Evolutionary conservation across 2,113 vertebrate genomes (phyloP).

Genomic region (Ptychochromis oligacanthus): DNA sequence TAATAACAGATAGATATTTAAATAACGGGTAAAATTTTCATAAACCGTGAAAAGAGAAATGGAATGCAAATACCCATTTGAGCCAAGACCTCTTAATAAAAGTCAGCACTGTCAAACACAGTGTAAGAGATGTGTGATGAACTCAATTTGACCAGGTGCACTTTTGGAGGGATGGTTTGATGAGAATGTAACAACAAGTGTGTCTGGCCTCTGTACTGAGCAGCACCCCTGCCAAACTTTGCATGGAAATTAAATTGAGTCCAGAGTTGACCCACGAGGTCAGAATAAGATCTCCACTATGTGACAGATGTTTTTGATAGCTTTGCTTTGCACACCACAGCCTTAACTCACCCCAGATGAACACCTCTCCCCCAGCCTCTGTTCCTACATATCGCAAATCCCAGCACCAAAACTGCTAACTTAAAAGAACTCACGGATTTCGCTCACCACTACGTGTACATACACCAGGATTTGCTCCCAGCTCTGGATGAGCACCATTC

Average conservation of each 20-base stretch:
- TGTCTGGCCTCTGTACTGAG: slow-evolving; percentile 34
- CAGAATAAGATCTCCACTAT: slow-evolving; percentile 18
- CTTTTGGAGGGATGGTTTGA: slow-evolving; percentile 25
- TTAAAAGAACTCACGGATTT: background rate
- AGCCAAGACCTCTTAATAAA: slow-evolving; percentile 45
- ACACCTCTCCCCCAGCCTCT: slow-evolving; percentile 7
- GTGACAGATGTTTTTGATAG: slow-evolving; percentile 55
- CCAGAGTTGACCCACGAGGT: slow-evolving; percentile 32
- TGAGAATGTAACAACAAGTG: slow-evolving; percentile 35
- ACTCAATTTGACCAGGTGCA: slow-evolving; percentile 49
- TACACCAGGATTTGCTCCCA: background rate
- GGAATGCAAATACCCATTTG: slow-evolving; percentile 37
- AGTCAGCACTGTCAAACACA: slow-evolving; percentile 52
- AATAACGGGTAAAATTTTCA: slow-evolving; percentile 15
- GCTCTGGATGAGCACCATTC: slow-evolving; percentile 12
- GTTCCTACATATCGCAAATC: background rate
- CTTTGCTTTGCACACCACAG: slow-evolving; percentile 33
- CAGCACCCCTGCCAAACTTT: slow-evolving; percentile 20
- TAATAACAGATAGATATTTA: background rate
- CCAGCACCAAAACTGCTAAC: background rate
- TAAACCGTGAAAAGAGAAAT: slow-evolving; percentile 29
- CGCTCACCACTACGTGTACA: background rate
- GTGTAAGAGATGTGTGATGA: slow-evolving; percentile 54
- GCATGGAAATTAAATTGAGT: slow-evolving; percentile 41
- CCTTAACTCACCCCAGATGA: slow-evolving; percentile 5